Evolutionary conservation across 2,888 invertebrate genomes (phyloP).

Genomic region (Lithophane socia): DNA sequence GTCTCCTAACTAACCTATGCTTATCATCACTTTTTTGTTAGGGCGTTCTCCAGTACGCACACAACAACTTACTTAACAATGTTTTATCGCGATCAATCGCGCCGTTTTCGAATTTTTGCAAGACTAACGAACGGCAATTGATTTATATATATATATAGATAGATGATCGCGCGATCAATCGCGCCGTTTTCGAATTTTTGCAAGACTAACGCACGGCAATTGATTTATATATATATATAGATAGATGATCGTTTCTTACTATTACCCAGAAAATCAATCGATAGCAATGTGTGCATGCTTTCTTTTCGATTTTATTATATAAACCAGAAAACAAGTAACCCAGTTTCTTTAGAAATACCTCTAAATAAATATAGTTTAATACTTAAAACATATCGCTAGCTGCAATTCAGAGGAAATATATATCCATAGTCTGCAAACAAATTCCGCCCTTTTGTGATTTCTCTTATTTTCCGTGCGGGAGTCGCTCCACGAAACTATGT

Average conservation of each 20-base stretch:
- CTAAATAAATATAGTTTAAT: conserved; percentile 23
- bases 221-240: no score
- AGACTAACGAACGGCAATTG: no score
- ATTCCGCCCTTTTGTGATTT: conserved; percentile 44
- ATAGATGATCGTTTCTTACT: neutral
- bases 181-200: no score
- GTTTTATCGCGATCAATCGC: no score
- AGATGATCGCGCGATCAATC: no score
- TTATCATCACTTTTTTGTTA: no score
- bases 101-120: no score
- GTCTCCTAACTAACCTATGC: no score
- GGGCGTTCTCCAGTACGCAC: no score
- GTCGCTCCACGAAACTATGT: conserved; percentile 32
- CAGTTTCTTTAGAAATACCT: conserved; percentile 21
- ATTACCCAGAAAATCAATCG: neutral
- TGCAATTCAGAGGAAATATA: conserved; percentile 34
- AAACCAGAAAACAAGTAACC: neutral
- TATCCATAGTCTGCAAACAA: conserved; percentile 37
- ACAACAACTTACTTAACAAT: no score
- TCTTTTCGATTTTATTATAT: neutral
- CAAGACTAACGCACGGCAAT: no score
- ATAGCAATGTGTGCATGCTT: neutral
- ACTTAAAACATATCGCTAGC: conserved; percentile 9
- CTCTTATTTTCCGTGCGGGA: conserved; percentile 39
- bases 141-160: no score